phyloP scores from a whole-genome alignment of 2,113 vertebrate genomes.

The Albula glossodonta region DNA sequence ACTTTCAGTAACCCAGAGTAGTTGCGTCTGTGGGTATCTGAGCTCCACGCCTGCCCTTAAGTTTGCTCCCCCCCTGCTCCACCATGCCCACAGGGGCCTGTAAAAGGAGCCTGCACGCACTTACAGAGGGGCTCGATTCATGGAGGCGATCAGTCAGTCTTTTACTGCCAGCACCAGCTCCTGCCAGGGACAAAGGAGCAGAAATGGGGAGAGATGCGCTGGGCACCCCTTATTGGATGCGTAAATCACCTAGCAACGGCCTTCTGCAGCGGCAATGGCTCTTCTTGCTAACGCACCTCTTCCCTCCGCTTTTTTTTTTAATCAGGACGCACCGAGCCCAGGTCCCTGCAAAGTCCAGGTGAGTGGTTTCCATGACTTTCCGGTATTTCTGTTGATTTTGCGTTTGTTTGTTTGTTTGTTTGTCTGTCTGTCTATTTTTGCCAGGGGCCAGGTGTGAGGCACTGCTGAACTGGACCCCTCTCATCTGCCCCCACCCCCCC shows the following conservation, averaged over 20 bases:
- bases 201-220: slow-evolving; percentile 49
- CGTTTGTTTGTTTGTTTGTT: slow-evolving; percentile 5
- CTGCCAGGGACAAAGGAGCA: slow-evolving; percentile 53
- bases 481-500: slow-evolving; percentile 30
- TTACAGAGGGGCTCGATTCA: background rate
- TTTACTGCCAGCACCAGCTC: slow-evolving; percentile 44
- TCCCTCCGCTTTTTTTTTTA: slow-evolving; percentile 50
- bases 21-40: no score
- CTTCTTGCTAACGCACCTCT: slow-evolving; percentile 55
- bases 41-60: no score
- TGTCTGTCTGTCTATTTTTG: background rate
- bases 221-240: slow-evolving; percentile 58
- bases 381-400: slow-evolving; percentile 7
- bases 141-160: background rate
- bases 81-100: no score
- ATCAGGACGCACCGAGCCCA: slow-evolving; percentile 44
- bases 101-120: background rate
- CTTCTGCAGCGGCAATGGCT: slow-evolving; percentile 50
- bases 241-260: slow-evolving; percentile 62
- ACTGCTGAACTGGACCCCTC: slow-evolving; percentile 39
- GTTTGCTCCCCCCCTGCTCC: no score
- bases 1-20: no score
- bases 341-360: background rate
- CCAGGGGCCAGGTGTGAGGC: slow-evolving; percentile 25
- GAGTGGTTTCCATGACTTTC: slow-evolving; percentile 38